Evolutionary conservation across 2,113 vertebrate species (phyloP).

Genomic region (Glaucomys volans): DNA sequence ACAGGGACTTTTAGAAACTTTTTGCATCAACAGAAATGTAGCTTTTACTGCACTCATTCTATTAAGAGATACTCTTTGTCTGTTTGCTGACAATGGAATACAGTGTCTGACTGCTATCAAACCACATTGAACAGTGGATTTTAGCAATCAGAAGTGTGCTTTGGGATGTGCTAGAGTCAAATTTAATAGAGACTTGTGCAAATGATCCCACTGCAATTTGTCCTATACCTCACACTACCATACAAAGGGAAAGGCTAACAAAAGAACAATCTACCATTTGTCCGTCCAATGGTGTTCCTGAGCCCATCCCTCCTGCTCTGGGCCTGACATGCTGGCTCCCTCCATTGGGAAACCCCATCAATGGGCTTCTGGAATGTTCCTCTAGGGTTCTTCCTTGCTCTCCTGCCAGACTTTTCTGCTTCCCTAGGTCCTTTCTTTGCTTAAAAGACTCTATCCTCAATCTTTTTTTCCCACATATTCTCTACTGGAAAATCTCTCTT

Average conservation of each 20-base stretch:
- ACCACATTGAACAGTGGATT: constrained; percentile 34
- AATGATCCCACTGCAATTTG: constrained; percentile 36
- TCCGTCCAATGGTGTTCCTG: neutral
- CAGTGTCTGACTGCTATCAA: neutral
- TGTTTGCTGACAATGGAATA: neutral
- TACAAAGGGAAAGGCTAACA: neutral
- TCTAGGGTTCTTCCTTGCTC: neutral
- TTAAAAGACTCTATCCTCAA: neutral
- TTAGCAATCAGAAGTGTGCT: neutral
- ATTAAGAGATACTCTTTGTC: neutral
- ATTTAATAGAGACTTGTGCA: constrained; percentile 12
- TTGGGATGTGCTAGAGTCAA: neutral
- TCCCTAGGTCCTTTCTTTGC: neutral
- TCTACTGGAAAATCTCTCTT: neutral
- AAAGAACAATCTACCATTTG: neutral
- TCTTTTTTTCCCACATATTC: neutral
- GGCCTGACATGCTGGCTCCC: neutral
- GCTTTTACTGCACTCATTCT: constrained; percentile 26
- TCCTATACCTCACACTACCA: neutral
- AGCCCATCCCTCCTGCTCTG: neutral
- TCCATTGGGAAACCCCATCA: neutral
- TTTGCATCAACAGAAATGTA: neutral
- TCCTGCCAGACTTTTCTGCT: neutral
- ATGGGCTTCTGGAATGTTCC: neutral
- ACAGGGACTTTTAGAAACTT: neutral